Conservation (phyloP, 2,113 vertebrate genomes). For the Acinonyx jubatus region DNA sequence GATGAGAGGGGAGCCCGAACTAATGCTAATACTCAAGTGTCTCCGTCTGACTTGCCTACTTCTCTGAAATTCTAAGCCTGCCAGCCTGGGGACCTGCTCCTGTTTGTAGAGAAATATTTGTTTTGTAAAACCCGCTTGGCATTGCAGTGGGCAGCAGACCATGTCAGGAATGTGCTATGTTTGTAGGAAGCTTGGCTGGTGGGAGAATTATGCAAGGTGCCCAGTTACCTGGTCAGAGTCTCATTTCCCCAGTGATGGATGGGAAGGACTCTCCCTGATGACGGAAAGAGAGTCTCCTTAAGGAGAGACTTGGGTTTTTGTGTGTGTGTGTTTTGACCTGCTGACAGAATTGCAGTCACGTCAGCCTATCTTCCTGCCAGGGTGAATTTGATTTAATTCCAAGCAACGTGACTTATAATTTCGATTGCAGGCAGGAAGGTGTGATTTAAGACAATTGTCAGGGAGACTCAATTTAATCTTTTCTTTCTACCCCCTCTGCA, state of each 20-base stretch:
- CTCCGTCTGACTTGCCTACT: not conserved
- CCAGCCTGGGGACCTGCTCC: not conserved
- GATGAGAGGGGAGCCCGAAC: not conserved
- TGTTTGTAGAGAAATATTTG: slow-evolving; percentile 27
- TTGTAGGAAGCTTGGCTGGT: not conserved
- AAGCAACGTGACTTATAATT: slow-evolving; percentile 67
- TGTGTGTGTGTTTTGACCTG: not conserved
- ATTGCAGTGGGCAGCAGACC: not conserved
- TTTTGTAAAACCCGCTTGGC: not conserved
- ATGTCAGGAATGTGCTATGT: not conserved
- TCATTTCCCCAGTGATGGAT: not conserved
- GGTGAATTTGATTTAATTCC: slow-evolving; percentile 69
- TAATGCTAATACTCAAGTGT: not conserved
- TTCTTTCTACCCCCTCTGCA: slow-evolving; percentile 35
- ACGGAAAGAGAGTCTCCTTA: not conserved
- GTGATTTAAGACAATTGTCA: slow-evolving; percentile 78
- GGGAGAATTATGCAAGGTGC: not conserved
- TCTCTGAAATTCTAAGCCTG: not conserved
- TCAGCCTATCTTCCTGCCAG: slow-evolving; percentile 44
- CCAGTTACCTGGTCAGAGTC: not conserved
- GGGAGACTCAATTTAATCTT: slow-evolving; percentile 70
- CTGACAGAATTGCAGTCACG: not conserved
- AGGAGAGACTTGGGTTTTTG: not conserved
- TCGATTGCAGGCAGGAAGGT: slow-evolving; percentile 59
- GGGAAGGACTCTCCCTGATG: not conserved